Conservation (phyloP, 2,888 invertebrate genomes). For the Hololepta plana region DNA sequence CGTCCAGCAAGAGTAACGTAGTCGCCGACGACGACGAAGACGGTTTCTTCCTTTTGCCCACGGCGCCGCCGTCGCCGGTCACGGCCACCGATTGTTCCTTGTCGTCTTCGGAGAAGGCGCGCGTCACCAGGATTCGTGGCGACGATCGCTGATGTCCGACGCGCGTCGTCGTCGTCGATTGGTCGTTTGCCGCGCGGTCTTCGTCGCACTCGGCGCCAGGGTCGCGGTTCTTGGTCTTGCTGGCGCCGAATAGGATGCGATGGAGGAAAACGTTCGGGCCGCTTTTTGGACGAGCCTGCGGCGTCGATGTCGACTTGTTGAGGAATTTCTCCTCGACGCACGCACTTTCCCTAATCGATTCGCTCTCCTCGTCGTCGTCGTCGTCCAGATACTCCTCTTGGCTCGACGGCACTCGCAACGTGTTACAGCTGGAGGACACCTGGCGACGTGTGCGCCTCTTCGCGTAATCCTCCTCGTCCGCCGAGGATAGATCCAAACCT, state of each 20-base stretch:
- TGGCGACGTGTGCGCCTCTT: too few species aligned
- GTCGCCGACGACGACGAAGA: constrained; percentile 22
- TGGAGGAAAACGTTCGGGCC: too few species aligned
- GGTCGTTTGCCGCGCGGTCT: constrained; percentile 4
- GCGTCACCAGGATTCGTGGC: constrained; percentile 52
- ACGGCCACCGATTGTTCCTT: constrained; percentile 27
- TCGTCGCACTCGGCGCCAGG: not conserved
- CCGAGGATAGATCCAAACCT: too few species aligned
- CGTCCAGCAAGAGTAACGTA: constrained; percentile 23
- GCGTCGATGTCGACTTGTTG: constrained; percentile 1
- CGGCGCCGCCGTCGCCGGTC: not conserved
- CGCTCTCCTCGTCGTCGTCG: constrained; percentile 24
- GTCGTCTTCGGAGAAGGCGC: constrained; percentile 56
- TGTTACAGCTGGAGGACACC: constrained; percentile 45
- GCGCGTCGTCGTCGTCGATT: constrained; percentile 17
- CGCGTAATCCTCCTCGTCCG: too few species aligned
- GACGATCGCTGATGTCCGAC: constrained; percentile 38
- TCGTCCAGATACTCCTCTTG: constrained; percentile 22
- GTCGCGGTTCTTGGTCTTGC: not conserved
- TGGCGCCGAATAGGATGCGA: too few species aligned
- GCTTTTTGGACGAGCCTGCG: too few species aligned
- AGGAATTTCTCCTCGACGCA: not conserved
- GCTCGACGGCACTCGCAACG: constrained; percentile 41
- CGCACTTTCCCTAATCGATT: constrained; percentile 7
- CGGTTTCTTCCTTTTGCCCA: constrained; percentile 5